Percentiles rank a stretch among this genome's conserved stretches.
These are phyloP conservation scores for Xylota sylvarum DNA, from an alignment of 2,888 invertebrate species.

Conservation along the genomic window DNA sequence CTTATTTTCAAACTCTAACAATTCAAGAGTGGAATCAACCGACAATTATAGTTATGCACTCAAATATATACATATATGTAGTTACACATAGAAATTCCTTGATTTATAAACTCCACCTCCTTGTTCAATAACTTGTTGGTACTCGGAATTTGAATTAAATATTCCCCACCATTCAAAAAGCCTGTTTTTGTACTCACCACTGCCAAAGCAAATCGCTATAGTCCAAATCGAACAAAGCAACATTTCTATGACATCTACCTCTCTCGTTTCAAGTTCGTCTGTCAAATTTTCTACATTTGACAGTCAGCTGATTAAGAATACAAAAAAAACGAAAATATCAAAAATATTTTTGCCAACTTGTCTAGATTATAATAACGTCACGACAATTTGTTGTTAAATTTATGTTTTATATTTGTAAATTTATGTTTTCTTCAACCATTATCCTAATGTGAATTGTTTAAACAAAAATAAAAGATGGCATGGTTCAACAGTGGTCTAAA, in stretches of 20 bases:
- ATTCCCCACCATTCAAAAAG: background rate
- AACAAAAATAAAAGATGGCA: conserved; percentile 86
- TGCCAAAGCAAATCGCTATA: background rate
- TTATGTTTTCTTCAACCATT: conserved; percentile 30
- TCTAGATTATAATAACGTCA: conserved; percentile 56
- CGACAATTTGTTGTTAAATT: conserved; percentile 70
- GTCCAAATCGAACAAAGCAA: conserved; percentile 30
- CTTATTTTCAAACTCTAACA: too few relatives aligned
- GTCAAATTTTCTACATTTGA: conserved; percentile 54
- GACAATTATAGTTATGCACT: too few relatives aligned
- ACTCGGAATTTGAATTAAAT: too few relatives aligned
- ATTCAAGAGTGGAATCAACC: too few relatives aligned
- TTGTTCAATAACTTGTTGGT: too few relatives aligned
- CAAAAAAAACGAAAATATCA: conserved; percentile 66
- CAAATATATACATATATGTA: too few relatives aligned
- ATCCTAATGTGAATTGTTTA: conserved; percentile 48
- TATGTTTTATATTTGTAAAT: conserved; percentile 53
- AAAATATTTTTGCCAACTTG: conserved; percentile 76
- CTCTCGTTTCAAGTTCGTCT: background rate
- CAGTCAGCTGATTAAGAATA: conserved; percentile 70
- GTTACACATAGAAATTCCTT: too few relatives aligned
- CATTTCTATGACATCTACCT: background rate
- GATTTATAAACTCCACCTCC: too few relatives aligned
- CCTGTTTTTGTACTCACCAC: background rate
- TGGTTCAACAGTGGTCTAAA: conserved; percentile 87